Evolutionary conservation across 1,140 invertebrate species (phyloP), one percentile per base, ranked within the genome.

Genomic region (Zaprionus davidi): DNA sequence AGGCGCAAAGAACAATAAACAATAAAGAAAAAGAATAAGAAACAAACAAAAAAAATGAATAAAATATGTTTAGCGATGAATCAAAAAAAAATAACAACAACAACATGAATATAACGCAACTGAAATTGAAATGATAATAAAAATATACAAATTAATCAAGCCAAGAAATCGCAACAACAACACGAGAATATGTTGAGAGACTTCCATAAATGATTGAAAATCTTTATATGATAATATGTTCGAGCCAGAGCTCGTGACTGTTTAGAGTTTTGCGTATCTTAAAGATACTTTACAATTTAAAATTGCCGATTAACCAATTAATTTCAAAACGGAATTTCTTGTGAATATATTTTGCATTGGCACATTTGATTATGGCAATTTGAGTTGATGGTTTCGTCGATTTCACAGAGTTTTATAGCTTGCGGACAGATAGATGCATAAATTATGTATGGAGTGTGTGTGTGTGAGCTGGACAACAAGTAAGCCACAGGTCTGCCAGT

Each of bases 1-100:
- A 67, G 71, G 71, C 64, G 79, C 67, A 36, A 60, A 79, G 58
- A 75, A 69, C 64, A 81, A 81, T 68, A 78, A 74, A 74, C 65
- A 73, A 69, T 46, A 41, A 58, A 63, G 63, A 59, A 60, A 36
- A 15, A 46, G 46, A 20, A 79, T 31, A 63, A 38, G 34, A 46
- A 63, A 60, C 63, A 38, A 60, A 62, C 15, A 68, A 38, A 20
- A 20, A 46, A 58, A 55, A 67, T 17, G 2, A 28, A 68, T 7
- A 41, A 75, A 69, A 75, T 53, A 70, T 74, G 65, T 62, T 62
- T 4, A 46, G 28, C 65, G 24, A 64, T 74, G 71, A 74, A 75
- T 69, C 65, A 69, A 75, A 75, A 73, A 13, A 5, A 46, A 17
- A 13, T 11, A 36, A 49, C 63, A 72, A 59, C 36, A 38, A 57